Evolutionary conservation across 2,113 vertebrate genomes (phyloP), one percentile per base, ranked within the genome.

Genomic region (Lota lota): DNA sequence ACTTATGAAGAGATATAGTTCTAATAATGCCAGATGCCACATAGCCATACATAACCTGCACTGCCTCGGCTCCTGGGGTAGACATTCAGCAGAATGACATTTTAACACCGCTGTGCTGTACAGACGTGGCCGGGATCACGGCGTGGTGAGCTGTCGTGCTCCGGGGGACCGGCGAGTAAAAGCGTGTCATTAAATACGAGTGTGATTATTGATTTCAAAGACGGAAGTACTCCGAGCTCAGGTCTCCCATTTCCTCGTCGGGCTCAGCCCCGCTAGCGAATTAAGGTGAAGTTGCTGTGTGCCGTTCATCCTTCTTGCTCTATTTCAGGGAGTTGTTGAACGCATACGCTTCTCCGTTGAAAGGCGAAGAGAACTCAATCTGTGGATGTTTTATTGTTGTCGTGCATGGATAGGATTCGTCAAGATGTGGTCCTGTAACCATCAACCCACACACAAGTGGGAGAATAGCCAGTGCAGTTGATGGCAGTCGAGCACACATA

Each of bases 121-220:
- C 63, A 62, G 76, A 79, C 72, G 64, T 21, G 47, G 57, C 64
- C 40, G 53, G 78, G 78, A 77, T 78, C 77, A 69, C 70, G 24
- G 20, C 0, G 8, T 64, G 51, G 22, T 17, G 66, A 75, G 68
- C 70, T 65, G 73, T 79, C 18, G 7, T 6, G 70, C 88, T 82
- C 65, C 69, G 67, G 82, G 82, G 65, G 75, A 69, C 64, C 65
- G 70, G 64, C 76, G 73, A 81, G 78, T 71, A 36, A 64, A 77
- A 78, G 60, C 68, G 56, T 53, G 28, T 72, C 77, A 74, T 87
- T 83, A 87, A 81, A 73, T 53, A 75, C 68, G 70, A 74, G 68
- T 40, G 65, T 57, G 62, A 50, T 83, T 73, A 18, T 82, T 84
- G 77, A 83, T 86, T 84, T 79, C 74, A 76, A 79, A 79, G 81